Conservation (phyloP, 1,140 invertebrate species). For the Helicoverpa zea region DNA sequence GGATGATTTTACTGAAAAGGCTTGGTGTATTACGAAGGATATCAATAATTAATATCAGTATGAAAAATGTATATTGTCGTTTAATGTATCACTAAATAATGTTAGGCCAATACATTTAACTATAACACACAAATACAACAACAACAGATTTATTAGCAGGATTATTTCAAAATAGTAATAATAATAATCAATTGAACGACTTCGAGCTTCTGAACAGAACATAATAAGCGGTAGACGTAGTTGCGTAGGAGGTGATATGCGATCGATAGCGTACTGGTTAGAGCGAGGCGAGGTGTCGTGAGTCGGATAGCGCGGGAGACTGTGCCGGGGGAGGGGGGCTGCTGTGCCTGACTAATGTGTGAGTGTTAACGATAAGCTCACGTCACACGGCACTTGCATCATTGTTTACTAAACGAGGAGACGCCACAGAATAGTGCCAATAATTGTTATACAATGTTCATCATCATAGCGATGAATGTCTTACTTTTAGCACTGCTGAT, state of each 20-base stretch:
- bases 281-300: conserved; percentile 67
- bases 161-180: conserved; percentile 12
- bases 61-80: conserved; percentile 46
- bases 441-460: background rate
- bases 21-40: conserved; percentile 15
- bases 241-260: conserved; percentile 67
- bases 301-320: conserved; percentile 50
- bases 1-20: background rate
- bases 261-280: conserved; percentile 67
- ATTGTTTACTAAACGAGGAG: conserved; percentile 9
- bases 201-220: conserved; percentile 55
- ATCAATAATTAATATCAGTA: conserved; percentile 40
- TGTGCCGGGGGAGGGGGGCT: background rate
- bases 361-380: conserved; percentile 22
- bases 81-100: conserved; percentile 34
- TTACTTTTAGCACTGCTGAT: background rate
- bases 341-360: conserved; percentile 5
- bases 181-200: conserved; percentile 9
- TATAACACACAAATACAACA: conserved; percentile 43
- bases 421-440: conserved; percentile 9
- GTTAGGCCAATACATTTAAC: conserved; percentile 45
- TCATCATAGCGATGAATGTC: background rate
- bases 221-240: conserved; percentile 53
- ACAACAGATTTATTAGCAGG: conserved; percentile 28
- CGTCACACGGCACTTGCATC: conserved; percentile 9